These are phyloP conservation scores for Neoitamus cyanurus DNA, from an alignment of 2,888 invertebrate species.

Conservation along the genomic window DNA sequence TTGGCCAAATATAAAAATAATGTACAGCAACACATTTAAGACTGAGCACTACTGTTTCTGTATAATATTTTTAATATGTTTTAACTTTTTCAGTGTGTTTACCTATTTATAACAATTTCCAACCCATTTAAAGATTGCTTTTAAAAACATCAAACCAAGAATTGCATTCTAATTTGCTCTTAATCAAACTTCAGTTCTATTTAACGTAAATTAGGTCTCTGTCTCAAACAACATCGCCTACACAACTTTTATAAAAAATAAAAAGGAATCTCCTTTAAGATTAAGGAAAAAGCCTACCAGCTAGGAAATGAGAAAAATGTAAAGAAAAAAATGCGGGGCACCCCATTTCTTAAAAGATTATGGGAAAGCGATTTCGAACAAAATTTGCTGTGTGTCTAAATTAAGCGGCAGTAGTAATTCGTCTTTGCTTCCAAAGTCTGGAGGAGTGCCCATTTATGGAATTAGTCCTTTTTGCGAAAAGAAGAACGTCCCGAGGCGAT, in stretches of 20 bases:
- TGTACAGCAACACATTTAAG: no score
- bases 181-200: neutral
- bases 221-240: neutral
- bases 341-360: neutral
- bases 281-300: neutral
- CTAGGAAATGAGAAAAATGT: neutral
- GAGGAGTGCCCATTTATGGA: conserved; percentile 1
- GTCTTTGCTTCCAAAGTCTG: neutral
- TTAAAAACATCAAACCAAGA: no score
- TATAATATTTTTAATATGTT: no score
- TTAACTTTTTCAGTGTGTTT: no score
- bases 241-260: neutral
- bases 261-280: neutral
- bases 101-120: no score
- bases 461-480: neutral
- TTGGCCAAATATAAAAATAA: no score
- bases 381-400: neutral
- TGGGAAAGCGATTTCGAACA: neutral
- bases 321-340: neutral
- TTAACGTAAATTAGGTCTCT: neutral
- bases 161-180: neutral
- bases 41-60: no score
- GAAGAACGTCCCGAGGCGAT: neutral
- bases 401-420: neutral
- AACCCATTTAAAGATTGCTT: no score